Evolutionary conservation across 2,888 invertebrate genomes (phyloP).

Genomic region (Entomobrya multifasciata): DNA sequence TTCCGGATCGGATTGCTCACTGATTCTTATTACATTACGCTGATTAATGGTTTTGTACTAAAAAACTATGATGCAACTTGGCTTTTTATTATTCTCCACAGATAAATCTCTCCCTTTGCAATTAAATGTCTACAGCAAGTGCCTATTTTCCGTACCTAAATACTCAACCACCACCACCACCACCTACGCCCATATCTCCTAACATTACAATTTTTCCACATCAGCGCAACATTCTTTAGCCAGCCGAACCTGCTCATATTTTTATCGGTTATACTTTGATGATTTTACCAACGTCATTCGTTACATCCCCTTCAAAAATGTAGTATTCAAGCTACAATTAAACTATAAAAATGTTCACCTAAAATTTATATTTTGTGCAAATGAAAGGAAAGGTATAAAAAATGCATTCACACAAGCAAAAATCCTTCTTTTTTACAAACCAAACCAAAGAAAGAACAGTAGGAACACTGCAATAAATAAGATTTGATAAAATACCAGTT

Average conservation of each 20-base stretch:
- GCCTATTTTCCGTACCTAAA: too few relatives aligned
- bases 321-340: background rate
- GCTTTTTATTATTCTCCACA: too few relatives aligned
- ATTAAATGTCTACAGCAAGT: too few relatives aligned
- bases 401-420: background rate
- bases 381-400: background rate
- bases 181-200: background rate
- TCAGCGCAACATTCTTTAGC: background rate
- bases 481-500: background rate
- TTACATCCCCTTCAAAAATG: background rate
- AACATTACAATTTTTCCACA: background rate
- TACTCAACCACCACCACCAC: background rate
- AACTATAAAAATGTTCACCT: background rate
- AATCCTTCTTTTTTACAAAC: background rate
- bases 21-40: too few relatives aligned
- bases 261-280: slow-evolving; percentile 9
- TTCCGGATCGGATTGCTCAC: too few relatives aligned
- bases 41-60: too few relatives aligned
- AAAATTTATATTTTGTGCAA: background rate
- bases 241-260: background rate
- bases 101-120: too few relatives aligned
- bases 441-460: background rate
- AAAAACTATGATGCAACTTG: too few relatives aligned
- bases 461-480: background rate
- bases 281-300: slow-evolving; percentile 5